Percentiles rank a stretch among this genome's conserved stretches.
Evolutionary conservation across 2,113 vertebrate genomes (phyloP).

Genomic region (Rousettus leschenaultii): DNA sequence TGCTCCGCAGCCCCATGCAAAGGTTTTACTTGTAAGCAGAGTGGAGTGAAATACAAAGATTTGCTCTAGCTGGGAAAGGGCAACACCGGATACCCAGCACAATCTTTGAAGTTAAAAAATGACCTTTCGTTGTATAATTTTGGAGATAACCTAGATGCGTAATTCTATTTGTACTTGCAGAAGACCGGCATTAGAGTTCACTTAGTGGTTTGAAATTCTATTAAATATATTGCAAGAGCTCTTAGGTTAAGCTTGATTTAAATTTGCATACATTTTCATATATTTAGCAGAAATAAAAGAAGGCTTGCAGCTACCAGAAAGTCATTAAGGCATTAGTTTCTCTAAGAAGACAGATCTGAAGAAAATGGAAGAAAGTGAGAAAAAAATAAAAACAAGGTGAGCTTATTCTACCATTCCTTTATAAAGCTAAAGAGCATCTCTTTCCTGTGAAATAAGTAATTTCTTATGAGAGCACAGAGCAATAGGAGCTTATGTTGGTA

Average conservation of each 20-base stretch:
- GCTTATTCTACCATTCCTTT: constrained; percentile 80
- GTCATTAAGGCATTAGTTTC: constrained; percentile 94
- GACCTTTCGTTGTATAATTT: constrained; percentile 84
- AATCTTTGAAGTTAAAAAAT: constrained; percentile 77
- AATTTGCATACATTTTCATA: constrained; percentile 99
- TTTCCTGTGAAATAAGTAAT: constrained; percentile 72
- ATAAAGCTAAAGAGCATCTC: constrained; percentile 62
- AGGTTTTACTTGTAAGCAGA: constrained; percentile 9
- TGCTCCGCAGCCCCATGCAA: constrained; percentile 2
- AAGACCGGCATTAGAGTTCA: constrained; percentile 85
- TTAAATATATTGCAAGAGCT: constrained; percentile 97
- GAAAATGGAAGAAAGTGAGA: constrained; percentile 83
- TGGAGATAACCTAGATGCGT: constrained; percentile 86
- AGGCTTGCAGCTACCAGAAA: constrained; percentile 94
- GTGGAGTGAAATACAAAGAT: neutral
- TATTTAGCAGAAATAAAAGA: constrained; percentile 99
- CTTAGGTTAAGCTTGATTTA: constrained; percentile 99
- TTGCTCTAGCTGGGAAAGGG: constrained; percentile 39
- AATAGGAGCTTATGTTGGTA: constrained; percentile 40
- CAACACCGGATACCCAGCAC: constrained; percentile 31
- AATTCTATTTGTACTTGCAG: constrained; percentile 93
- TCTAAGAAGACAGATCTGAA: constrained; percentile 88
- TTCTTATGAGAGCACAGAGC: constrained; percentile 65
- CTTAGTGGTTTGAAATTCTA: constrained; percentile 99
- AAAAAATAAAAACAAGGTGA: constrained; percentile 89